Conservation (phyloP, 35 echinoderm and acorn worm genomes). For the Heliocidaris tuberculata region DNA sequence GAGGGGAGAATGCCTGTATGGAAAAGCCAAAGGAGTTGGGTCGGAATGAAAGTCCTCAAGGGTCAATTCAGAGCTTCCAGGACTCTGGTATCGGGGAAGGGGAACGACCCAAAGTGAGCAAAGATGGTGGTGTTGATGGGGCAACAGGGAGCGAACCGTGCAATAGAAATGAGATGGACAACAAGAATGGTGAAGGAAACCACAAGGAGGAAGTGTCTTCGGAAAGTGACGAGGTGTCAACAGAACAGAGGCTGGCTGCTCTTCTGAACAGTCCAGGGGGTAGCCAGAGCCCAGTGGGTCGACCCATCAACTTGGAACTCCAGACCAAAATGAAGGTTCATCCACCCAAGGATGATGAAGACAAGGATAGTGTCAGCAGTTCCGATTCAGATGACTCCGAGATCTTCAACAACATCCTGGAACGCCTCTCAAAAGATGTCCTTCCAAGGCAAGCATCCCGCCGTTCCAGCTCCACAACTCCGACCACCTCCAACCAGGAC, state of each 20-base stretch:
- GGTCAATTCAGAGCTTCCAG: conserved; percentile 60
- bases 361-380: conserved; percentile 60
- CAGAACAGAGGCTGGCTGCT: conserved; percentile 67
- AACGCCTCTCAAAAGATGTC: conserved; percentile 57
- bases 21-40: conserved; percentile 12
- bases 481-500: conserved; percentile 75
- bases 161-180: not conserved
- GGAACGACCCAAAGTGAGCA: conserved; percentile 14
- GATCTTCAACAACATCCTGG: conserved; percentile 59
- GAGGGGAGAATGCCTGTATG: not conserved
- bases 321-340: conserved; percentile 21
- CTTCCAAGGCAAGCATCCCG: conserved; percentile 47
- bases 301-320: conserved; percentile 61
- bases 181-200: conserved; percentile 10
- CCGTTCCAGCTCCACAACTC: conserved; percentile 69
- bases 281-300: conserved; percentile 14
- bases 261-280: conserved; percentile 46
- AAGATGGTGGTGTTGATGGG: not conserved
- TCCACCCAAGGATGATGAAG: conserved; percentile 17
- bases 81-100: conserved; percentile 66
- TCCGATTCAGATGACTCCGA: conserved; percentile 68
- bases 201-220: conserved; percentile 51
- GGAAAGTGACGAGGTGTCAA: conserved; percentile 77
- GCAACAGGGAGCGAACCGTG: not conserved
- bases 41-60: conserved; percentile 47